These are phyloP conservation scores for Acarapis woodi DNA, from an alignment of 1,140 invertebrate genomes.

Conservation along the genomic window DNA sequence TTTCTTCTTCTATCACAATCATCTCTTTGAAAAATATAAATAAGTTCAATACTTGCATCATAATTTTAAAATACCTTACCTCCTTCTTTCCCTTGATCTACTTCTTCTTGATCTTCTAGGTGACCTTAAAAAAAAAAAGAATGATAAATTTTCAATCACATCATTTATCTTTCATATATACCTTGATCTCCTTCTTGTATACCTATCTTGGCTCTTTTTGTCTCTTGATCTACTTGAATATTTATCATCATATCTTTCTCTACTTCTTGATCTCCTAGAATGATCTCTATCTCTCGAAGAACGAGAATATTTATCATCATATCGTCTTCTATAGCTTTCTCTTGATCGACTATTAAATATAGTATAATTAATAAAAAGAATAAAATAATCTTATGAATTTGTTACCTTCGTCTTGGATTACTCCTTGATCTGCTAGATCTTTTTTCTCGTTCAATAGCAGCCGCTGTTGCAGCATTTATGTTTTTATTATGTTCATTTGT, in stretches of 20 bases:
- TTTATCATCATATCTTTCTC: constrained; percentile 1
- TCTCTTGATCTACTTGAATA: constrained; percentile 6
- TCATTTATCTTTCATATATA: constrained; percentile 9
- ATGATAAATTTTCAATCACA: constrained; percentile 8
- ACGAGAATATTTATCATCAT: not conserved
- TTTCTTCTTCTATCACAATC: not conserved
- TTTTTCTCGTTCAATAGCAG: not conserved
- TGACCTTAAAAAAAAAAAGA: constrained; percentile 13
- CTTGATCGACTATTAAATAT: not conserved
- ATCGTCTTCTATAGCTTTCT: not conserved
- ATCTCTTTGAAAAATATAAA: not conserved
- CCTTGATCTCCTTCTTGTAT: constrained; percentile 10
- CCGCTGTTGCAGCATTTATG: not conserved
- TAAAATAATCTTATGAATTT: constrained; percentile 6
- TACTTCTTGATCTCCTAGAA: not conserved
- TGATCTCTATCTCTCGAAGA: not conserved
- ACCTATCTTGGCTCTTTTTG: constrained; percentile 3
- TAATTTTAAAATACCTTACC: not conserved
- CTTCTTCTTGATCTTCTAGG: constrained; percentile 12
- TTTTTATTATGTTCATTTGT: constrained; percentile 40
- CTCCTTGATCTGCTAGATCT: not conserved
- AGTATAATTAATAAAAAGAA: constrained; percentile 6
- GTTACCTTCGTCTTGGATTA: not conserved
- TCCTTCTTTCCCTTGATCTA: constrained; percentile 10
- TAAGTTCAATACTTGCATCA: not conserved